These are phyloP conservation scores for Coregonus sp. DNA, from an alignment of 2,797 vertebrate genomes.

Conservation along the genomic window DNA sequence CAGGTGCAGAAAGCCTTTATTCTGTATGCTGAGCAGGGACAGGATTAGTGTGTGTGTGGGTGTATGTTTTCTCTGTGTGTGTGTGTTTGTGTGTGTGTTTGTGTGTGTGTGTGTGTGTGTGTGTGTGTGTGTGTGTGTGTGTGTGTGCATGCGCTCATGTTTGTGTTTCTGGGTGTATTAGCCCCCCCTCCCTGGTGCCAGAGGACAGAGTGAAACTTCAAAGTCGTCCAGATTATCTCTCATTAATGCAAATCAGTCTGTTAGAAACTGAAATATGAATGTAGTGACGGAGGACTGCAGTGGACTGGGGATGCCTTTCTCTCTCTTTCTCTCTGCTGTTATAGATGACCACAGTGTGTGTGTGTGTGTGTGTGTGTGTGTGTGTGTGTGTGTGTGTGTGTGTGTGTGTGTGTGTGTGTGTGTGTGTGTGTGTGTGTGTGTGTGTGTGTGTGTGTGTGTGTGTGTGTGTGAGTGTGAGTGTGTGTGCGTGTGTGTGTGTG, in stretches of 20 bases:
- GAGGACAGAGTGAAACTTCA: constrained; percentile 65
- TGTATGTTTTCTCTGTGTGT: no score
- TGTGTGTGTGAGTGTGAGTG: constrained; percentile 7
- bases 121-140: no score
- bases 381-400: no score
- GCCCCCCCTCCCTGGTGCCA: constrained; percentile 48
- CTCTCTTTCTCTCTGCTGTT: constrained; percentile 19
- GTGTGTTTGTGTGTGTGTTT: no score
- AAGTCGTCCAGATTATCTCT: constrained; percentile 66
- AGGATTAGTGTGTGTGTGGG: constrained; percentile 27
- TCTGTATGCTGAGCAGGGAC: constrained; percentile 56
- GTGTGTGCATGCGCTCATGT: no score
- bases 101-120: no score
- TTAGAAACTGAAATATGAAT: constrained; percentile 62
- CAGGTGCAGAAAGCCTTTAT: constrained; percentile 50
- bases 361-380: no score
- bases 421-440: no score
- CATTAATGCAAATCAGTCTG: constrained; percentile 68
- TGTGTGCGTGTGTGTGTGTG: background rate
- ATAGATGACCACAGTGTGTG: no score
- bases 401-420: no score
- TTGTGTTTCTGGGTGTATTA: background rate
- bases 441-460: background rate
- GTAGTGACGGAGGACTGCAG: constrained; percentile 40
- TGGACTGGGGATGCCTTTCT: constrained; percentile 24